Base-by-base conservation (phyloP, 2,113 vertebrate genomes). In the Polyodon spathula region DNA sequence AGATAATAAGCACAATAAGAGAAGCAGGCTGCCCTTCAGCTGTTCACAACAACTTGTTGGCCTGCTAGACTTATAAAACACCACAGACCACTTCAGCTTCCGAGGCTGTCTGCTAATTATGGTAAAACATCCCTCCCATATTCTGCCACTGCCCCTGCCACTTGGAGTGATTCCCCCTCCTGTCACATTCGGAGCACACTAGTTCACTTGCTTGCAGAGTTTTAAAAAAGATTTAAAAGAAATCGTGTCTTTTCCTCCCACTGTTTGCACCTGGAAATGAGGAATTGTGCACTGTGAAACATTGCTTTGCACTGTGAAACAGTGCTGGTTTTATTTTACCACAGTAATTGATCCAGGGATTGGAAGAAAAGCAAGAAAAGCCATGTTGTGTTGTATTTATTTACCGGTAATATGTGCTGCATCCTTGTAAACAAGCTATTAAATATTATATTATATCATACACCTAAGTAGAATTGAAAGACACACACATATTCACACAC, bases 1-100 rank as follows among this genome's bases (percentile, higher is more conserved):
- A 56, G 54, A 62, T 60, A 68, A 66, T 40, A 37, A 54, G 51
- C 57, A 57, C 48, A 54, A 48, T 53, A 42, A 40, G 38, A 66
- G 42, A 66, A 41, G 52, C 54, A 64, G 51, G 8, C 40, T 41
- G 40, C 59, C 17, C 54, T 52, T 38, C 56, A 56, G 62, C 54
- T 65, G 16, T 57, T 66, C 68, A 66, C 73, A 65, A 73, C 69
- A 73, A 75, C 79, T 80, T 78, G 77, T 76, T 72, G 78, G 66
- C 66, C 66, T 61, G 53, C 65, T 54, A 60, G 58, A 59, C 65
- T 59, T 71, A 76, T 73, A 70, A 70, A 72, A 73, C 70, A 72
- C 65, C 74, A 76, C 68, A 68, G 70, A 73, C 74, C 79, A 71
- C 81, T 76, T 74, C 73, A 61, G 63, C 71, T 46, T 56, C 11